A percentile compares a stretch with the other conserved stretches of the same genome.
Conservation (phyloP, 1,140 invertebrate species). For the Elymnias hypermnestra region DNA sequence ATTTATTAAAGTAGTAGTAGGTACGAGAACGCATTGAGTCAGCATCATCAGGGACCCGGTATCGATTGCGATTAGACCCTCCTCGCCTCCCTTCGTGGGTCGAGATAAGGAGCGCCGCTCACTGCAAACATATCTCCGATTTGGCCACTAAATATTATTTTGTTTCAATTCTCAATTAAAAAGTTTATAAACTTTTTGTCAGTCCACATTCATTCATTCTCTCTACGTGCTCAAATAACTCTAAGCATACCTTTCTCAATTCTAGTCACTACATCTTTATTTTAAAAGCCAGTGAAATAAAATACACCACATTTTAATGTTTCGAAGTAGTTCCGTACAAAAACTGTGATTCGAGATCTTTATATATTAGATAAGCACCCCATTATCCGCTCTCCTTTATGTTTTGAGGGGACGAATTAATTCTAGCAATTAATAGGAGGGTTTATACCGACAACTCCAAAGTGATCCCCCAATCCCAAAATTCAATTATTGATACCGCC, state of each 20-base stretch:
- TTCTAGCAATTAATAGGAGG: constrained; percentile 58
- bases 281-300: too few relatives aligned
- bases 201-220: too few relatives aligned
- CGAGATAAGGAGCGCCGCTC: constrained; percentile 15
- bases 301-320: too few relatives aligned
- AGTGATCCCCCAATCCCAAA: constrained; percentile 36
- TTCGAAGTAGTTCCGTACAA: too few relatives aligned
- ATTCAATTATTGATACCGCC: constrained; percentile 60
- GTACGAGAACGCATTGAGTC: constrained; percentile 15
- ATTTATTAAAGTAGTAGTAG: neutral
- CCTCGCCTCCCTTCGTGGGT: constrained; percentile 26
- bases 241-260: too few relatives aligned
- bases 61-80: constrained; percentile 47
- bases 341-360: too few relatives aligned
- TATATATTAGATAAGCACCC: too few relatives aligned
- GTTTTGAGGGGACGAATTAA: constrained; percentile 52
- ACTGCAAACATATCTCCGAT: constrained; percentile 11
- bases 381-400: constrained; percentile 25
- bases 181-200: too few relatives aligned
- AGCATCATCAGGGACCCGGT: constrained; percentile 36
- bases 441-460: constrained; percentile 31
- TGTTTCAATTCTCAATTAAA: too few relatives aligned
- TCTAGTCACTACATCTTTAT: too few relatives aligned
- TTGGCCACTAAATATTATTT: neutral
- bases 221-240: too few relatives aligned